Base-by-base conservation (phyloP, 2,113 vertebrate species). In the Cephalopterus ornatus region DNA sequence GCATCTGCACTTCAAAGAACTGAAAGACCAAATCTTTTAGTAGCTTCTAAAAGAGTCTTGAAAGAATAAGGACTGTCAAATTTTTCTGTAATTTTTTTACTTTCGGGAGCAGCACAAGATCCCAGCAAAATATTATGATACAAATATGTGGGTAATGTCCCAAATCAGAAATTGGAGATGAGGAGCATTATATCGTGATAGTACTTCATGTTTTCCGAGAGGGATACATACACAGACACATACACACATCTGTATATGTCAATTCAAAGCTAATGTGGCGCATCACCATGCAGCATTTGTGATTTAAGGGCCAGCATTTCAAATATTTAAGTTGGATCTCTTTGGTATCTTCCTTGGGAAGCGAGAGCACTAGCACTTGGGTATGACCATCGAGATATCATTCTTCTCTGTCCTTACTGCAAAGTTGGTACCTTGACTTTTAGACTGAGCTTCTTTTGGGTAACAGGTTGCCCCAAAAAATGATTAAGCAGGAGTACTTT, bases 321-420 rank as follows among this genome's bases (percentile, higher is more conserved):
- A 78, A 56, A 53, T 27, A 55, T 50, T 23, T 22, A 66, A 46
- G 15, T 17, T 85, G 6, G 46, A 44, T 86, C 42, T 73, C 30
- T 73, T 77, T 14, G 16, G 0, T 70, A 6, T 67, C 23, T 39
- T 74, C 30, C 9, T 61, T 11, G 4, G 39, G 37, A 82, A 82
- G 27, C 12, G 46, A 39, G 8, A 2, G 4, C 15, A 19, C 11
- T 67, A 19, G 7, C 16, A 15, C 12, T 35, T 23, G 28, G 4
- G 11, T 3, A 0, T 76, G 30, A 16, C 42, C 37, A 11, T 42
- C 6, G 39, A 65, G 12, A 1, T 79, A 4, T 6, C 15, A 21
- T 58, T 84, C 22, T 9, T 53, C 14, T 70, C 80, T 46, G 56
- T 83, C 16, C 6, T 18, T 35, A 35, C 35, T 94, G 35, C 15